Evolutionary conservation across 2,888 invertebrate species (phyloP), one percentile per base, ranked within the genome.

Genomic region (Vandiemenella viatica): DNA sequence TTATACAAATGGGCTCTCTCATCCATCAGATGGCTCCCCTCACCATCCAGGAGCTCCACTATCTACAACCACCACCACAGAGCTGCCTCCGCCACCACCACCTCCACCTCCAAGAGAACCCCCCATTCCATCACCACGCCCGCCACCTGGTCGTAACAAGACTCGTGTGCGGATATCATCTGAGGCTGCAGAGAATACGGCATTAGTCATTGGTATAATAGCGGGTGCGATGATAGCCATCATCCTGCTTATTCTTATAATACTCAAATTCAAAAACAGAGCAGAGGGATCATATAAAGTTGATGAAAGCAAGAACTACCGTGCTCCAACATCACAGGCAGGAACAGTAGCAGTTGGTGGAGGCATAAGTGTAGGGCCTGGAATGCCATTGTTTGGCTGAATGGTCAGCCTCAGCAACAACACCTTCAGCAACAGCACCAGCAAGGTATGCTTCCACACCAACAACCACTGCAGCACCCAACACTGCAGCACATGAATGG

Each of bases 211-310:
- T 50, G 85, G 87, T 55, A 89, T 95, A 57, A 89, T 91, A 51
- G 91, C 91, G 3, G 90, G 89, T 42, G 86, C 89, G 37, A 71
- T 91, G 54, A 92, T 95, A 62, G 88, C 88, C 23, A 84, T 92
- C 55, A 85, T 95, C 47, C 75, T 95, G 55, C 80, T 95, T 56
- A 85, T 93, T 48, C 77, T 96, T 52, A 76, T 92, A 51, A 87
- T 95, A 59, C 76, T 93, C 59, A 89, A 90, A 70, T 85, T 90
- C 66, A 79, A 84, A 62, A 75, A 79, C 63, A 79, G 88, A 53
- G 80, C 87, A 46, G 90, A 91, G 64, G 82, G 84, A n/a, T 83
- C 84, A 48, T 95, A 92, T 66, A 95, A 93, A 67, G 85, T 92
- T 52, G 92, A 93, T 61, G 88, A 91, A 58, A 83, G 81, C 62